Percentiles rank a stretch among this genome's conserved stretches.
These are phyloP conservation scores for Lymantria monacha DNA, from an alignment of 2,888 invertebrate species.

Conservation along the genomic window DNA sequence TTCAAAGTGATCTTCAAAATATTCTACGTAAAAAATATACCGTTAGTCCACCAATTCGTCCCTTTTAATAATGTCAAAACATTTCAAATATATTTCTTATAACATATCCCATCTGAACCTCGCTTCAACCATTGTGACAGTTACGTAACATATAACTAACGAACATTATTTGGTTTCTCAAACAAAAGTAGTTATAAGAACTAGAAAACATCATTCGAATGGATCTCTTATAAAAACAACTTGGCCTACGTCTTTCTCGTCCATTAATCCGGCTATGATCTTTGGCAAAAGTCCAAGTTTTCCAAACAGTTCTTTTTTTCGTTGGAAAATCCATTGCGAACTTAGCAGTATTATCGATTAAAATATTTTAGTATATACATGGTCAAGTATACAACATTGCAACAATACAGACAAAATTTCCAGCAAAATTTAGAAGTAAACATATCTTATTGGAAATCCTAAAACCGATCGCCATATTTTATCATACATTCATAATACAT, in stretches of 20 bases:
- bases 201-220: slow-evolving; percentile 13
- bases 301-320: slow-evolving; percentile 27
- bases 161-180: neutral
- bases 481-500: too few relatives aligned
- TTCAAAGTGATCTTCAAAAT: too few relatives aligned
- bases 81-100: too few relatives aligned
- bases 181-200: slow-evolving; percentile 1
- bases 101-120: too few relatives aligned
- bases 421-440: too few relatives aligned
- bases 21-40: too few relatives aligned
- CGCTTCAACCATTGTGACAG: neutral
- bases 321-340: slow-evolving; percentile 17
- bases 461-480: too few relatives aligned
- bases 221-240: slow-evolving; percentile 30
- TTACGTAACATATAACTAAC: neutral
- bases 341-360: slow-evolving; percentile 18
- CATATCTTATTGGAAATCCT: too few relatives aligned
- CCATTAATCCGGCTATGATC: slow-evolving; percentile 40
- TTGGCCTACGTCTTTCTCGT: slow-evolving; percentile 31
- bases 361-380: slow-evolving; percentile 13
- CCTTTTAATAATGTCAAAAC: too few relatives aligned
- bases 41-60: too few relatives aligned
- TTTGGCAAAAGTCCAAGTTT: slow-evolving; percentile 45
- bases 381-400: too few relatives aligned
- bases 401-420: too few relatives aligned